Percentiles rank a stretch among this genome's conserved stretches.
These are phyloP conservation scores for Lasioglossum lativentre DNA, from an alignment of 2,888 invertebrate genomes.

Conservation along the genomic window DNA sequence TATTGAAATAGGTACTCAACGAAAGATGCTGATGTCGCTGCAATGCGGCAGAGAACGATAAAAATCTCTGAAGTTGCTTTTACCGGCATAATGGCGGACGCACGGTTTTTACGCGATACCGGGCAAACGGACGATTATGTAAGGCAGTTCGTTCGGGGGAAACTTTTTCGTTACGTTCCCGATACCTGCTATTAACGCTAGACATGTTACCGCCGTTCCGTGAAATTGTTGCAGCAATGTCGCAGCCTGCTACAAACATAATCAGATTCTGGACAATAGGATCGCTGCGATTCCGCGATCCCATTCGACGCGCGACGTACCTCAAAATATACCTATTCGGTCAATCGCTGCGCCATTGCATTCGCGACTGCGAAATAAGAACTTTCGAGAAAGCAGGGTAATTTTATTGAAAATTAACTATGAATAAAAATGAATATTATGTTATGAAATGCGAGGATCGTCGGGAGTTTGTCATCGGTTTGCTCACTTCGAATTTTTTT, in stretches of 20 bases:
- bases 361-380: not conserved
- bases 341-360: not conserved
- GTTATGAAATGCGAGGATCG: too few species aligned
- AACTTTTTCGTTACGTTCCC: constrained; percentile 37
- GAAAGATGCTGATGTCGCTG: constrained; percentile 53
- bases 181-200: constrained; percentile 41
- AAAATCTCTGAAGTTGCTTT: constrained; percentile 60
- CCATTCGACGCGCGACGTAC: constrained; percentile 27
- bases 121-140: constrained; percentile 54
- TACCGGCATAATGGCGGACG: constrained; percentile 40
- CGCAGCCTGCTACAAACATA: constrained; percentile 13
- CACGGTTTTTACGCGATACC: constrained; percentile 40
- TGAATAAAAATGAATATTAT: too few species aligned
- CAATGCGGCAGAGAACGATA: constrained; percentile 43
- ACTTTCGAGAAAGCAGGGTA: not conserved
- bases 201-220: constrained; percentile 16
- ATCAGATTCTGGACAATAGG: constrained; percentile 36
- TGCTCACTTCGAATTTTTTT: too few species aligned
- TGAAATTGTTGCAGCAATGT: constrained; percentile 33
- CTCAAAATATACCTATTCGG: not conserved
- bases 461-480: too few species aligned
- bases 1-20: constrained; percentile 60
- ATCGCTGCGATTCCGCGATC: constrained; percentile 31
- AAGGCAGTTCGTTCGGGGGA: constrained; percentile 29
- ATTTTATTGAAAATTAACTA: not conserved